These are phyloP conservation scores for Holotrichia oblita DNA, from an alignment of 1,140 invertebrate species.

Conservation along the genomic window DNA sequence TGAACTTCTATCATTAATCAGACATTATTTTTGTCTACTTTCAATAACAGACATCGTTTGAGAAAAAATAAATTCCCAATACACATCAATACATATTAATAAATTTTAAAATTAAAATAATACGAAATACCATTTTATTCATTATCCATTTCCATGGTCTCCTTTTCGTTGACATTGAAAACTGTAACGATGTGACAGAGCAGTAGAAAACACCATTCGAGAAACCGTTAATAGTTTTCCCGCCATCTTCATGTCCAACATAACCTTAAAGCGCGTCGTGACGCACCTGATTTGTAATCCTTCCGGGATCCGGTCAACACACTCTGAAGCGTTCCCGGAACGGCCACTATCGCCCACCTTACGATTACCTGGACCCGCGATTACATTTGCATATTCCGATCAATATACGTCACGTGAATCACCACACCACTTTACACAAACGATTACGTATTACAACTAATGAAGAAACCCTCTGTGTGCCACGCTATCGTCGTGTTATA, in stretches of 20 bases:
- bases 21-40: not conserved
- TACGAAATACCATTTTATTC: constrained; percentile 15
- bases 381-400: constrained; percentile 33
- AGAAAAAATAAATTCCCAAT: not conserved
- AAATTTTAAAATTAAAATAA: not conserved
- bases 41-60: not conserved
- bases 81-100: too few species aligned
- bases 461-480: not conserved
- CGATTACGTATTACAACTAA: constrained; percentile 1
- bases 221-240: constrained; percentile 12
- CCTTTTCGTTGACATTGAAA: not conserved
- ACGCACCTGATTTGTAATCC: not conserved
- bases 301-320: constrained; percentile 33
- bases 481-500: not conserved
- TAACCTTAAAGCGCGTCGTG: not conserved
- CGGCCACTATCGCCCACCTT: constrained; percentile 19
- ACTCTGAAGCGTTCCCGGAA: constrained; percentile 9
- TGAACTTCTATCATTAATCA: too few species aligned
- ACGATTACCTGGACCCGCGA: not conserved
- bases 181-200: not conserved
- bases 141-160: not conserved
- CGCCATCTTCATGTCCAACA: constrained; percentile 12
- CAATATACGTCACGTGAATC: constrained; percentile 33
- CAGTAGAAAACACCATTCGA: not conserved
- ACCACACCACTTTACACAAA: not conserved